These are phyloP conservation scores for Benitochromis conjunctus DNA, from an alignment of 2,113 vertebrate genomes.

Conservation along the genomic window DNA sequence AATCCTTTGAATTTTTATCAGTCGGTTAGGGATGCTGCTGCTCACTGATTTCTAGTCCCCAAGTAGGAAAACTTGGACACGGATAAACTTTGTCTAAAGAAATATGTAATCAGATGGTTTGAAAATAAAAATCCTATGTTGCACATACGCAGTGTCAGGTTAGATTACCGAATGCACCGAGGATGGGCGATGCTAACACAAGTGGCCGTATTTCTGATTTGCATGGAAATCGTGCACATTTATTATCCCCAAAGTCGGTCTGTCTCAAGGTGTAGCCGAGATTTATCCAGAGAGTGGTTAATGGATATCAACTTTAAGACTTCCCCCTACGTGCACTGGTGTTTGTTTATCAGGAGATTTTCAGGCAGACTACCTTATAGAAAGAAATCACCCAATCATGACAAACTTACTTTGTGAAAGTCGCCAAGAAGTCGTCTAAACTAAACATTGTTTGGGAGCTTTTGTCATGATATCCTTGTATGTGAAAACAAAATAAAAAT, in stretches of 20 bases:
- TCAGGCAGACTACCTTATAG: neutral
- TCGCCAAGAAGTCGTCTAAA: neutral
- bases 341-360: neutral
- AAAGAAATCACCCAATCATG: fast-evolving
- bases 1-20: neutral
- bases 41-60: neutral
- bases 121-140: fast-evolving
- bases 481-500: fast-evolving
- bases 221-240: neutral
- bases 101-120: neutral
- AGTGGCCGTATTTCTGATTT: neutral
- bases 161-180: fast-evolving
- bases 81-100: neutral
- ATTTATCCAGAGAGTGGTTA: neutral
- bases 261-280: neutral
- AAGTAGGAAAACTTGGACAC: neutral
- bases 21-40: neutral
- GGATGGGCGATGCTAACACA: neutral
- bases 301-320: neutral
- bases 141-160: neutral
- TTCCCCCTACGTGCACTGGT: neutral
- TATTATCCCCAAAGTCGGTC: neutral
- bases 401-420: neutral
- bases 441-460: neutral
- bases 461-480: fast-evolving